Evolutionary conservation across 1,140 invertebrate genomes (phyloP).

Genomic region (Maniola jurtina): DNA sequence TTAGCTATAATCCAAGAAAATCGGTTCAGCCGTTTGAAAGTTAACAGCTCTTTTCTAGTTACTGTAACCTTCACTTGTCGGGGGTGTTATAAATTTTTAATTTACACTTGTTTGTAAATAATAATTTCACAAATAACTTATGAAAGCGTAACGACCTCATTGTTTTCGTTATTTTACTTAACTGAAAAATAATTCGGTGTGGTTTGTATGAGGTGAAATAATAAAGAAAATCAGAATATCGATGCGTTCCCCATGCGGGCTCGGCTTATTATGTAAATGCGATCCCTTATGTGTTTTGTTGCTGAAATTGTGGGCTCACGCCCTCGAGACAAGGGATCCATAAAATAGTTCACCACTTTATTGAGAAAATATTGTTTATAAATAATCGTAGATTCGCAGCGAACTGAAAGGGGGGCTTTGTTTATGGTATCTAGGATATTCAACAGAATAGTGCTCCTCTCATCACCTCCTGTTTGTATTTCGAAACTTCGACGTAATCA

Average conservation of each 20-base stretch:
- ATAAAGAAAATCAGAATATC: conserved; percentile 65
- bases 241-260: conserved; percentile 45
- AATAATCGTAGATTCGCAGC: conserved; percentile 13
- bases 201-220: conserved; percentile 61
- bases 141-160: not conserved
- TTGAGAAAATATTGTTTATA: conserved; percentile 28
- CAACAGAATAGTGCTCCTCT: not conserved
- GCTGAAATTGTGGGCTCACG: conserved; percentile 52
- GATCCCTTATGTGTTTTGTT: conserved; percentile 64
- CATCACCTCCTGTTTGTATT: no score
- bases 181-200: conserved; percentile 43
- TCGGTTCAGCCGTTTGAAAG: no score
- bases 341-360: conserved; percentile 36
- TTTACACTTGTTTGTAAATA: no score
- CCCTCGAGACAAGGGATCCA: conserved; percentile 21
- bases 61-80: no score
- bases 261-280: conserved; percentile 65
- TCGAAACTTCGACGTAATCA: no score
- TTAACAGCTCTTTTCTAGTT: no score
- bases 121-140: not conserved
- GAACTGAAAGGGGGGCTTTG: conserved; percentile 5
- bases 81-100: no score
- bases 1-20: no score
- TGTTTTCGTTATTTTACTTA: not conserved
- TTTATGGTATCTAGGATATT: not conserved